Evolutionary conservation across 2,888 invertebrate genomes (phyloP), one percentile per base, ranked within the genome.

Genomic region (Glyphotaelius pellucidus): DNA sequence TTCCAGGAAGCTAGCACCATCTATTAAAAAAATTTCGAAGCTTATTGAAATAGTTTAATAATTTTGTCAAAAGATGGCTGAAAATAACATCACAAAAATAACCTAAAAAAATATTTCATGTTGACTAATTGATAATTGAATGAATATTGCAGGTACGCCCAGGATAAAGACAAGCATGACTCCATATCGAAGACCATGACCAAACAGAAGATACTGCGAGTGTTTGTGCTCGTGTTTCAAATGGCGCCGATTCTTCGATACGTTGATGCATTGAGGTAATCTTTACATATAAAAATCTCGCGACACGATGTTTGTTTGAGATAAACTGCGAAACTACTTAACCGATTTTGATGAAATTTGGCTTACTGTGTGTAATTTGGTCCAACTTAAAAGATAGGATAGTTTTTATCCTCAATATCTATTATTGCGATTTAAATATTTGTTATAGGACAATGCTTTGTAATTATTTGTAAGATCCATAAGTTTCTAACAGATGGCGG

Each of bases 211-310:
- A 95, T 96, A 94, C 95, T 97, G n/a, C 95, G 97, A 38, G 95
- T 97, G 84, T 95, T 97, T 94, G 96, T 97, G 11, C 95, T 98
- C 67, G 94, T 97, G 31, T 96, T 98, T 90, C 98, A 98, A 95
- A 96, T 98, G 95, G 98, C 98, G 2, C 98, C 98, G 0, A 96
- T 98, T 81, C 95, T 98, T 86, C 96, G 98, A 94, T 97, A 97
- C 94, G 96, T 96, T 91, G 97, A 97, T 95, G 97, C 97, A 35
- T 95, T 97, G 25, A 95, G 96, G 96, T 96, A 94, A 95, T 47
- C 30, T 38, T 67, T 25, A 19, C 25, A 67, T 5, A 38, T 38
- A 38, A 38, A 38, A 38, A 38, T 38, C 3, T 35, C 35, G 35
- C 35, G 35, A 4, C 35, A 1, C 35, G 35, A 35, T 35, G 35